Evolutionary conservation across 2,888 invertebrate genomes (phyloP).

Genomic region (Chrysolina haemoptera): DNA sequence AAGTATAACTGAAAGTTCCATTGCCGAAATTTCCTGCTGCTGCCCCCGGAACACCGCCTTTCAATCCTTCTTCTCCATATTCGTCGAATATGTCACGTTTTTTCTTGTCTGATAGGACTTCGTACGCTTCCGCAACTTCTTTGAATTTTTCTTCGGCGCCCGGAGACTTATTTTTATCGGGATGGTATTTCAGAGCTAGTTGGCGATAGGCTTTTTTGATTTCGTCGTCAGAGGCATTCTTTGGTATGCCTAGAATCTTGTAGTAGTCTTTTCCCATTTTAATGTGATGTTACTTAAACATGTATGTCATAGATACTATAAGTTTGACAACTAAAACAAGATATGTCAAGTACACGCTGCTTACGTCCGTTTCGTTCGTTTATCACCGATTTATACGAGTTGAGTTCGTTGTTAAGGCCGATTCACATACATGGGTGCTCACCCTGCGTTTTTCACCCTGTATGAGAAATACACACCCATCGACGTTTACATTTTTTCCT

Average conservation of each 20-base stretch:
- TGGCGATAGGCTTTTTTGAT: slow-evolving; percentile 96
- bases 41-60: slow-evolving; percentile 75
- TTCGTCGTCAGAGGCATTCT: slow-evolving; percentile 91
- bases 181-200: slow-evolving; percentile 96
- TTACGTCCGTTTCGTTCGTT: no score
- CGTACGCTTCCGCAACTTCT: slow-evolving; percentile 97
- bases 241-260: slow-evolving; percentile 88
- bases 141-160: slow-evolving; percentile 96
- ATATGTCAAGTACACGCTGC: no score
- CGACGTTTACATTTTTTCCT: no score
- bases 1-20: slow-evolving; percentile 82
- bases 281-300: not conserved
- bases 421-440: no score
- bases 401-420: no score
- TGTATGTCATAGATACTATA: not conserved
- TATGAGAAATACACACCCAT: no score
- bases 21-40: slow-evolving; percentile 71
- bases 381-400: no score
- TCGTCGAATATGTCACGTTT: slow-evolving; percentile 94
- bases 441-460: no score
- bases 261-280: slow-evolving; percentile 98
- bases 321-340: not conserved
- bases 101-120: slow-evolving; percentile 94
- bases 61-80: slow-evolving; percentile 92
- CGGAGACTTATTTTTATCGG: slow-evolving; percentile 95